phyloP scores from a whole-genome alignment of 2,113 vertebrate species.

The Phrynocephalus versicolor region DNA sequence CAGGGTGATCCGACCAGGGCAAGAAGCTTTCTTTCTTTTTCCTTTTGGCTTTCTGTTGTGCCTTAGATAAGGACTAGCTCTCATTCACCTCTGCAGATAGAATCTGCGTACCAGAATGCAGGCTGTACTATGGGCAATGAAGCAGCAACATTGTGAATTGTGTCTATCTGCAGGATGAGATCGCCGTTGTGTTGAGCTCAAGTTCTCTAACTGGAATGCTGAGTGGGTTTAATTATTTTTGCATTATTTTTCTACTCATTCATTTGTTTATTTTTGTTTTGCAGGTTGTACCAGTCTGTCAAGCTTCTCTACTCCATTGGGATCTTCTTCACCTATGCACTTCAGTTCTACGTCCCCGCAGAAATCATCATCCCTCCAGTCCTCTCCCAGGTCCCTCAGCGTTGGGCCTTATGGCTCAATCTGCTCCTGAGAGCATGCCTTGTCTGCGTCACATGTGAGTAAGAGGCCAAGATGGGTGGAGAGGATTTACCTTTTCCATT shows the following conservation, averaged over 20 bases:
- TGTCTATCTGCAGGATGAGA: neutral
- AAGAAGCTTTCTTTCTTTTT: neutral
- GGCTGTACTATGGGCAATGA: neutral
- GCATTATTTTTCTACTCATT: too few species aligned
- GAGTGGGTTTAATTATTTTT: neutral
- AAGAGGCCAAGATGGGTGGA: neutral
- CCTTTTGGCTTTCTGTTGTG: neutral
- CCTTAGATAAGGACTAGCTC: rapidly evolving
- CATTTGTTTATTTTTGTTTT: neutral
- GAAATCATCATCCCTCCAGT: slow-evolving; percentile 88
- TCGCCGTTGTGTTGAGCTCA: neutral
- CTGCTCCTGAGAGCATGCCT: slow-evolving; percentile 80
- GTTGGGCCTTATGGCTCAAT: slow-evolving; percentile 77
- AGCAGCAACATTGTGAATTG: neutral
- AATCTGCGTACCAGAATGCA: neutral
- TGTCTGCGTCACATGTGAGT: slow-evolving; percentile 92
- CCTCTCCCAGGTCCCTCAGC: slow-evolving; percentile 70
- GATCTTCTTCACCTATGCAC: slow-evolving; percentile 92
- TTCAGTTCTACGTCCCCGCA: slow-evolving; percentile 95
- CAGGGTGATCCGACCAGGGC: neutral
- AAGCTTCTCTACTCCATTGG: slow-evolving; percentile 93
- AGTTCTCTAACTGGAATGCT: rapidly evolving
- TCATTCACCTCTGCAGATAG: neutral
- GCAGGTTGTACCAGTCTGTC: slow-evolving; percentile 92
- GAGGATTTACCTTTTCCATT: neutral